Evolutionary conservation across 92 coral and sea anemone genomes (phyloP).

Genomic region (Phenganax stokvisi): DNA sequence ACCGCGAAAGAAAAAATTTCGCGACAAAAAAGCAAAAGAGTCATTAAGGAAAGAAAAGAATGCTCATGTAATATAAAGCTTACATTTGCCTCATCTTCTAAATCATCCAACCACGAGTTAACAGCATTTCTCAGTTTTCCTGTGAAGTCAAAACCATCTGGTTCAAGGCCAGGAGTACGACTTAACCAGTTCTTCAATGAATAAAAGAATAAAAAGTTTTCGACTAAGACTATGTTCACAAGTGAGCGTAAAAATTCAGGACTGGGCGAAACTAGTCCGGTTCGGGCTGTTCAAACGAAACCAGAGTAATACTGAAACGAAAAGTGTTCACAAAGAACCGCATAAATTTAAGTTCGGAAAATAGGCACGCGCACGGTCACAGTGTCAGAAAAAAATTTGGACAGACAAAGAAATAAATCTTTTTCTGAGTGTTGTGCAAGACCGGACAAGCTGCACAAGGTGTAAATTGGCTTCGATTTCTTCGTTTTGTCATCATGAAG

Average conservation of each 20-base stretch:
- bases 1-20: not conserved
- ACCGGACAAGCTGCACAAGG: too few species aligned
- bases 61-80: not conserved
- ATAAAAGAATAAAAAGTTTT: not conserved
- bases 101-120: conserved; percentile 51
- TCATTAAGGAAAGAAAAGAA: not conserved
- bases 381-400: too few species aligned
- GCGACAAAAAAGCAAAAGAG: not conserved
- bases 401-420: too few species aligned
- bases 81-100: conserved; percentile 76
- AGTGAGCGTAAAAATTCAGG: not conserved
- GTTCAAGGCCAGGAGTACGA: conserved; percentile 94
- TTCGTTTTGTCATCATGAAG: too few species aligned
- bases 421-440: too few species aligned
- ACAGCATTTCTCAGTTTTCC: conserved; percentile 71
- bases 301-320: too few species aligned
- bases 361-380: too few species aligned
- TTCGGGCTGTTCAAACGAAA: too few species aligned
- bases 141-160: conserved; percentile 88
- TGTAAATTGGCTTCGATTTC: too few species aligned
- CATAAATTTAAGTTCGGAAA: too few species aligned
- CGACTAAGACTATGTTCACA: not conserved
- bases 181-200: conserved; percentile 70
- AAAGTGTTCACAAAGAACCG: too few species aligned
- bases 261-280: too few species aligned